phyloP scores from a whole-genome alignment of 2,113 vertebrate species.

The Trematomus loennbergii region DNA sequence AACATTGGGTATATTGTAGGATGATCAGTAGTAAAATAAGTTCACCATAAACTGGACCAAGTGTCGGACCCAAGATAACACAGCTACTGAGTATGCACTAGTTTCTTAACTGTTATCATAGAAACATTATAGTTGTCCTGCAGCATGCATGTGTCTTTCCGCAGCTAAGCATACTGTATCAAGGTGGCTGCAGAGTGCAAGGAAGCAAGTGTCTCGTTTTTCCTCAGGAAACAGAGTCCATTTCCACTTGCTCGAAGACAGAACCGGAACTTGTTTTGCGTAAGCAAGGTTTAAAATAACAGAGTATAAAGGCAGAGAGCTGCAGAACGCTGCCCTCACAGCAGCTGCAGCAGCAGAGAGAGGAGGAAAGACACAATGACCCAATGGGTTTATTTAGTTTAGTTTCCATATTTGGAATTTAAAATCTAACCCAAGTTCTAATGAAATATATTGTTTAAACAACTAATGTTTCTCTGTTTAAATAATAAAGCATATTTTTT shows the following conservation, averaged over 20 bases:
- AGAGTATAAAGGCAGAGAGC: constrained; percentile 77
- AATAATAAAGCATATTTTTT: too few relatives aligned
- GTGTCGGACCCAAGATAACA: neutral
- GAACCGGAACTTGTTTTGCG: constrained; percentile 76
- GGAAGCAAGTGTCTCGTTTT: constrained; percentile 70
- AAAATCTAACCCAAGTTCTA: neutral
- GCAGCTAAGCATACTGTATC: neutral
- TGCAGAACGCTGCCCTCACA: constrained; percentile 44
- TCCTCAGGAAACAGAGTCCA: constrained; percentile 81
- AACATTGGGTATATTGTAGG: too few relatives aligned
- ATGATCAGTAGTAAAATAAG: neutral
- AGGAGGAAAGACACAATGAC: neutral
- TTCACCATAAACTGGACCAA: neutral
- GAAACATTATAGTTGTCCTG: neutral
- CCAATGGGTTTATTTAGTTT: neutral
- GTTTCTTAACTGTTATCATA: neutral
- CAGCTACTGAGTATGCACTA: neutral
- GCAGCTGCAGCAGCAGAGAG: constrained; percentile 40
- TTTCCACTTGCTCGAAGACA: constrained; percentile 78
- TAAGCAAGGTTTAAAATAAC: constrained; percentile 80
- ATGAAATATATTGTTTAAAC: too few relatives aligned
- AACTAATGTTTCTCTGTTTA: too few relatives aligned
- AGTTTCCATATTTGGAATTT: neutral
- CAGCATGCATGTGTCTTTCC: constrained; percentile 8
- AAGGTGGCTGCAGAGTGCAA: constrained; percentile 68